Conservation (phyloP, 2,797 vertebrate genomes). For the Aselliscus stoliczkanus region DNA sequence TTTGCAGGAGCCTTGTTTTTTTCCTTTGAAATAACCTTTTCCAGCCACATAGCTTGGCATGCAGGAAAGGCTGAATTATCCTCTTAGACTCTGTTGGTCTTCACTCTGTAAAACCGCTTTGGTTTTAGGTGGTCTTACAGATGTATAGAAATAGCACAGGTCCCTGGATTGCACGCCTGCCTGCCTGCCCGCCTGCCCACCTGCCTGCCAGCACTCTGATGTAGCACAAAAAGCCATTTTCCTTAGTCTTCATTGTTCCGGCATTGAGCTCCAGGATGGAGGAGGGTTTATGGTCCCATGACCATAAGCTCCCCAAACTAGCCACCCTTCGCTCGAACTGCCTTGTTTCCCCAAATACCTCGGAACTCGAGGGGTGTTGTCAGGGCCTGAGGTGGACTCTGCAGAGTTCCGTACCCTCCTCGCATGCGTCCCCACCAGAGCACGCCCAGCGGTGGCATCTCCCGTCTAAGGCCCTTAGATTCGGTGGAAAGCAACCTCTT, state of each 20-base stretch:
- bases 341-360: neutral
- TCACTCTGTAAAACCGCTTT: neutral
- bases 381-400: neutral
- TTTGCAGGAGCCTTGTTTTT: neutral
- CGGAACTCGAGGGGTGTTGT: neutral
- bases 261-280: conserved; percentile 18
- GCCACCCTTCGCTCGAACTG: neutral
- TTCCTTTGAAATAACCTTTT: conserved; percentile 6
- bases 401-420: neutral
- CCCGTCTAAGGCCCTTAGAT: neutral
- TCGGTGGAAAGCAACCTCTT: neutral
- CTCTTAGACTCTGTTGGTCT: neutral
- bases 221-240: conserved; percentile 48
- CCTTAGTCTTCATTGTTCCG: conserved; percentile 2
- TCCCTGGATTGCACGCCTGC: neutral
- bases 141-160: neutral
- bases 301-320: neutral
- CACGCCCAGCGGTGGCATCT: neutral
- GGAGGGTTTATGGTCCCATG: neutral
- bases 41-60: neutral
- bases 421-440: rapidly evolving
- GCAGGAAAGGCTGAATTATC: neutral
- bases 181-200: conserved; percentile 9
- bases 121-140: conserved; percentile 23
- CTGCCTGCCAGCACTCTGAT: conserved; percentile 30